Evolutionary conservation across 2,797 vertebrate species (phyloP).

Genomic region (Xerus rutilus): DNA sequence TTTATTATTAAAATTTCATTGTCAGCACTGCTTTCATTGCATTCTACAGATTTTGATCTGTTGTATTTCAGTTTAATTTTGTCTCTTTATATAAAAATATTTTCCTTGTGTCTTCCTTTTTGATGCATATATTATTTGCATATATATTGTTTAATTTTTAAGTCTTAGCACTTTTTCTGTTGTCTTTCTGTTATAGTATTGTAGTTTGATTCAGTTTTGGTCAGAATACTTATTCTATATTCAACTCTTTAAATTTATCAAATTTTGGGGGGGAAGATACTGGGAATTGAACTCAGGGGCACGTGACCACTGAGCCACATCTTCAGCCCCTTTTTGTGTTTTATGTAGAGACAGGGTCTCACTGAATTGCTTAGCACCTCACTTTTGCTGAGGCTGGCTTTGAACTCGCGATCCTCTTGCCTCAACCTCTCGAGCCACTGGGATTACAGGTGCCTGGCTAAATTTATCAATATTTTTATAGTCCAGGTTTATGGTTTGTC

Average conservation of each 20-base stretch:
- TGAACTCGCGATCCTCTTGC: too few species aligned
- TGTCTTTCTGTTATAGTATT: background rate
- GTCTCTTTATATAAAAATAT: background rate
- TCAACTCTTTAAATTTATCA: background rate
- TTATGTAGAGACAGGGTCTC: too few species aligned
- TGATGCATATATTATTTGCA: background rate
- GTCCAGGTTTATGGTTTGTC: background rate
- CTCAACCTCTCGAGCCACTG: too few species aligned
- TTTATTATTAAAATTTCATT: background rate
- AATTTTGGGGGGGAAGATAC: too few species aligned
- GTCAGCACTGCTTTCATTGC: background rate
- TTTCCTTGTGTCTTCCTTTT: background rate
- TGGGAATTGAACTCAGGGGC: too few species aligned
- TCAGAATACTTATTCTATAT: background rate
- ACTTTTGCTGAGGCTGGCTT: too few species aligned
- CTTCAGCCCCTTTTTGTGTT: too few species aligned
- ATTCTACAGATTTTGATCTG: background rate
- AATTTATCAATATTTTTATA: background rate
- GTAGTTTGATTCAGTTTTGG: background rate
- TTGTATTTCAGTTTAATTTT: background rate
- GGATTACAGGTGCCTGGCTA: too few species aligned
- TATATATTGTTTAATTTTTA: background rate
- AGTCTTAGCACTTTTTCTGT: background rate
- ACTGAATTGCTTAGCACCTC: too few species aligned
- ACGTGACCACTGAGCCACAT: too few species aligned